Conservation (phyloP, 1,140 invertebrate species). For the Choristoneura fumiferana region DNA sequence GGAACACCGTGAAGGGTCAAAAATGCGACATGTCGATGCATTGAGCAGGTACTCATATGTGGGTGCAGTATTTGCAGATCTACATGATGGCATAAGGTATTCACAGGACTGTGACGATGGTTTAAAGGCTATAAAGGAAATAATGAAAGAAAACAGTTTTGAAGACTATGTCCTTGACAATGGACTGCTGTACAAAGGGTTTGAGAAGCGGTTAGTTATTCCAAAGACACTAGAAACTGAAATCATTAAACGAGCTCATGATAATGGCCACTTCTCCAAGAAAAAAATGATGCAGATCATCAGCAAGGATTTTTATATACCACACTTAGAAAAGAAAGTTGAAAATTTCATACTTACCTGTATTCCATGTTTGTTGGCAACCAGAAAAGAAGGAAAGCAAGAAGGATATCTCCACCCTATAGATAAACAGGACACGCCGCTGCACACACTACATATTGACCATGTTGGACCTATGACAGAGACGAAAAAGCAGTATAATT, state of each 20-base stretch:
- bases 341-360: conserved; percentile 48
- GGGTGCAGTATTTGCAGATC: neutral
- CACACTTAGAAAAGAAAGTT: conserved; percentile 44
- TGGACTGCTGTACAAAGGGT: conserved; percentile 25
- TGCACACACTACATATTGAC: conserved; percentile 52
- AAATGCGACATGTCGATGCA: conserved; percentile 45
- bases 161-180: conserved; percentile 21
- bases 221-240: conserved; percentile 38
- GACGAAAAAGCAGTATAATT: conserved; percentile 58
- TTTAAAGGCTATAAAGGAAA: conserved; percentile 20
- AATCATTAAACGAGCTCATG: conserved; percentile 38
- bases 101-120: conserved; percentile 27
- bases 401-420: conserved; percentile 52
- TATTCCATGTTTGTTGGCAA: conserved; percentile 54
- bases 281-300: conserved; percentile 50
- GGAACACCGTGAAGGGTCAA: conserved; percentile 32
- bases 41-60: conserved; percentile 37
- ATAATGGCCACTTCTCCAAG: conserved; percentile 46
- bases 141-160: conserved; percentile 13
- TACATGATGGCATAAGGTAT: conserved; percentile 18
- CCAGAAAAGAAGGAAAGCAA: conserved; percentile 55
- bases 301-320: conserved; percentile 50
- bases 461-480: conserved; percentile 57
- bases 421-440: conserved; percentile 36
- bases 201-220: conserved; percentile 29